These are phyloP conservation scores for Drosophila mayaguana DNA, from an alignment of 2,888 invertebrate genomes.

Conservation along the genomic window DNA sequence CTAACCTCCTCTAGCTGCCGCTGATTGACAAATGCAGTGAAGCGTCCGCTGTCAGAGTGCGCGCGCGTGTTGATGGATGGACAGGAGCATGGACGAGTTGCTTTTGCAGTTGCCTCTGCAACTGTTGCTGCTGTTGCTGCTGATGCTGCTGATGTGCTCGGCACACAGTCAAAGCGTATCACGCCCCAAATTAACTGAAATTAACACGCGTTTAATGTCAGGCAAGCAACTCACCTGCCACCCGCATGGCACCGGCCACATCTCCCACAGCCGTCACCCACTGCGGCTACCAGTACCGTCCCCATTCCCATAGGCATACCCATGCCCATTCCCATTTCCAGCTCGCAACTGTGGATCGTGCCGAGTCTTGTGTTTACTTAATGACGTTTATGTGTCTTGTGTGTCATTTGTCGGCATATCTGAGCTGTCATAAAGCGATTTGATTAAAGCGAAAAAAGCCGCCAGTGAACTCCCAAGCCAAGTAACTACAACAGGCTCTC, in stretches of 20 bases:
- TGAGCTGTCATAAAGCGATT: conserved; percentile 81
- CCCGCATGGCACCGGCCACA: conserved; percentile 42
- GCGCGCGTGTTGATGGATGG: conserved; percentile 68
- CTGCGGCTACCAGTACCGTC: neutral
- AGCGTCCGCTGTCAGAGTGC: conserved; percentile 45
- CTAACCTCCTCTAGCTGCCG: conserved; percentile 10
- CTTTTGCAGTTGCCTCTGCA: conserved; percentile 1
- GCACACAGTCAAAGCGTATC: conserved; percentile 40
- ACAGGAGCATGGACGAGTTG: conserved; percentile 47
- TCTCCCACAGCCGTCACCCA: neutral
- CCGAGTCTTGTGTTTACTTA: conserved; percentile 64
- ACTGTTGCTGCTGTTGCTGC: conserved; percentile 1
- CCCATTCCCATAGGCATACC: conserved; percentile 11
- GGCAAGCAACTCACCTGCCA: conserved; percentile 68
- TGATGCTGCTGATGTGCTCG: neutral
- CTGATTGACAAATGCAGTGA: conserved; percentile 76
- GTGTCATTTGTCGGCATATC: conserved; percentile 78
- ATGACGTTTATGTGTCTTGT: conserved; percentile 76
- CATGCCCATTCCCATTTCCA: conserved; percentile 16
- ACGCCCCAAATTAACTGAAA: conserved; percentile 74
- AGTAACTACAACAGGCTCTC: conserved; percentile 46
- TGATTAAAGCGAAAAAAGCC: conserved; percentile 81
- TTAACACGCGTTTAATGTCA: conserved; percentile 80
- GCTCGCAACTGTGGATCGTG: conserved; percentile 20
- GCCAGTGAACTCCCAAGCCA: conserved; percentile 46